Evolutionary conservation across 2,888 invertebrate species (phyloP), one percentile per base, ranked within the genome.

Genomic region (Mythimna lalbum): DNA sequence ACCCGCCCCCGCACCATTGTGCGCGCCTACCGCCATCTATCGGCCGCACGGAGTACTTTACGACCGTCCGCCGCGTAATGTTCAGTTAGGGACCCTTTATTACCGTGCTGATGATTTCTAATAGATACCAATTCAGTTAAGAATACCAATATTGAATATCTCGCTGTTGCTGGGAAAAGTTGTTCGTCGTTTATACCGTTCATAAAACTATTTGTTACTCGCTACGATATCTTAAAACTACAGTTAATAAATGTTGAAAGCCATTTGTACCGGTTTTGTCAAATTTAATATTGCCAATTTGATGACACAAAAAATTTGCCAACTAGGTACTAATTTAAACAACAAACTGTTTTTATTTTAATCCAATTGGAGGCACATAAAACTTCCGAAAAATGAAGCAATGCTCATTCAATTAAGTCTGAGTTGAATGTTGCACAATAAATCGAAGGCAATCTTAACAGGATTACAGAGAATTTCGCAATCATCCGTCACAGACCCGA

Each of bases 1-100:
- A 79, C 80, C 88, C 93, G 92, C 93, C 93, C 91, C 91, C 93
- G 87, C 90, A 73, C 91, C 84, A 93, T 93, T 93, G 93, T 93
- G 81, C 80, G 81, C 80, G 65, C 73, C 69, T 82, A 84, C 86
- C 85, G 89, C 89, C 91, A 89, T 90, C 91, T 90, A 88, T 85
- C 89, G 88, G 71, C 73, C 80, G 66, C 62, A 70, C 68, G 60
- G 74, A 43, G 81, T 88, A 86, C 81, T 90, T 91, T 89, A 91
- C 88, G 88, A 88, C 85, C 80, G 76, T 73, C 77, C 75, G 82
- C 72, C 80, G 86, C 81, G 87, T 91, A 91, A 89, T 90, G 88
- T 85, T 82, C 87, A 80, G 81, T 83, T 84, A 80, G 81, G 81
- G 75, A 84, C 83, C 88, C 83, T 89, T 87, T 88, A 88, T 87